Conservation (phyloP, 2,113 vertebrate species). For the crab-eating macaque (Macaca fascicularis) region DNA sequence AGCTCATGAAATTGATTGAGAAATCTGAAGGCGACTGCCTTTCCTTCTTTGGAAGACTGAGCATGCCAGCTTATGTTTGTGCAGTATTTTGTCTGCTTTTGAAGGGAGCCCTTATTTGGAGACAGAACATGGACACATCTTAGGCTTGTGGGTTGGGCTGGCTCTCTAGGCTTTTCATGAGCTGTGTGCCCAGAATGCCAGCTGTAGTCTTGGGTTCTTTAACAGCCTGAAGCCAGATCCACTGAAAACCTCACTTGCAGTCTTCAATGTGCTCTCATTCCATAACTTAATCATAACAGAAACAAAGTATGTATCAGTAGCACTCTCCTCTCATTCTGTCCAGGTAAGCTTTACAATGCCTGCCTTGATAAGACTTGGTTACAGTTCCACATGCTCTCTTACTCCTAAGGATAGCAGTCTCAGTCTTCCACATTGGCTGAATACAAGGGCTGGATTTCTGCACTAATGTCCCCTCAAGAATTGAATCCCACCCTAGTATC, state of each 20-base stretch:
- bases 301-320: background rate
- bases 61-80: background rate
- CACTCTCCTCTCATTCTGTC: background rate
- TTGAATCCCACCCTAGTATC: background rate
- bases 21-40: background rate
- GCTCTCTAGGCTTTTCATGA: background rate
- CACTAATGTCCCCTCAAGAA: background rate
- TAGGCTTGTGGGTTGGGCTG: background rate
- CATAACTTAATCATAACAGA: background rate
- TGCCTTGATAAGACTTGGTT: background rate
- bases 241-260: background rate
- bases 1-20: background rate
- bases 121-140: background rate
- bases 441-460: background rate
- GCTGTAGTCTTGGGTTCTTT: background rate
- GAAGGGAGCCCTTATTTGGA: background rate
- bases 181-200: background rate
- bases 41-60: conserved; percentile 33
- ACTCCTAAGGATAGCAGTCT: background rate
- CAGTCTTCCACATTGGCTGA: background rate
- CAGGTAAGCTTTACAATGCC: background rate
- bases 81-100: background rate
- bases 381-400: background rate
- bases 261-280: background rate
- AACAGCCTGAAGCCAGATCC: background rate